phyloP scores from a whole-genome alignment of 2,113 vertebrate species.

The Syngnathus floridae region DNA sequence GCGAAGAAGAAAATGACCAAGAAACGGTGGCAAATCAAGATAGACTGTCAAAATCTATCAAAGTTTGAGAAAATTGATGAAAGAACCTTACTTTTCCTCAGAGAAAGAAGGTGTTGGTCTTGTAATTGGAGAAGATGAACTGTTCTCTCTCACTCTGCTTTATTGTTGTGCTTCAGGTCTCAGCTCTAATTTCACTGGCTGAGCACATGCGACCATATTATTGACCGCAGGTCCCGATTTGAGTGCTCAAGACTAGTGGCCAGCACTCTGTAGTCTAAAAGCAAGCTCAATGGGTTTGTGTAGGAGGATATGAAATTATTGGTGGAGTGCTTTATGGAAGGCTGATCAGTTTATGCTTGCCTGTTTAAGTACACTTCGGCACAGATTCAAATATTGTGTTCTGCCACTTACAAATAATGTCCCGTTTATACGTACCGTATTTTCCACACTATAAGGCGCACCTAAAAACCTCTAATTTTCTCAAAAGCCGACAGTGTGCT shows the following conservation, averaged over 20 bases:
- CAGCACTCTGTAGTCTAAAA: conserved; percentile 61
- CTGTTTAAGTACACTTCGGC: conserved; percentile 14
- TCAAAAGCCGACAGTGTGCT: no score
- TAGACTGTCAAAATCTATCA: conserved; percentile 2
- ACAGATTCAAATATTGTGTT: neutral
- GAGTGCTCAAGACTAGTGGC: conserved; percentile 66
- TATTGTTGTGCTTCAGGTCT: conserved; percentile 29
- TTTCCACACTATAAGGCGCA: neutral
- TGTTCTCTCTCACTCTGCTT: conserved; percentile 40
- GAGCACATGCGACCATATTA: conserved; percentile 66
- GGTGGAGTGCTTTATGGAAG: conserved; percentile 34
- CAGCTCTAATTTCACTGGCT: conserved; percentile 64
- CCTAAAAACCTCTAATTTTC: no score
- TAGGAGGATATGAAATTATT: conserved; percentile 58
- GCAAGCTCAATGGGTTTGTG: conserved; percentile 23
- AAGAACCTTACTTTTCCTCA: conserved; percentile 16
- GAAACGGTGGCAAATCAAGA: neutral
- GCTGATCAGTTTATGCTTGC: conserved; percentile 9
- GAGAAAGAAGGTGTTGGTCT: conserved; percentile 29
- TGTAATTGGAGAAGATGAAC: conserved; percentile 64
- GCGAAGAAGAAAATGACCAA: neutral
- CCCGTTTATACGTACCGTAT: neutral
- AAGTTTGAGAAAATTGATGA: conserved; percentile 19
- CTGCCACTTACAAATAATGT: neutral
- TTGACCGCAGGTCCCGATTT: conserved; percentile 70